Percentiles rank a stretch among this genome's conserved stretches.
phyloP scores from a whole-genome alignment of 2,797 vertebrate genomes.

The Bovichtus variegatus region DNA sequence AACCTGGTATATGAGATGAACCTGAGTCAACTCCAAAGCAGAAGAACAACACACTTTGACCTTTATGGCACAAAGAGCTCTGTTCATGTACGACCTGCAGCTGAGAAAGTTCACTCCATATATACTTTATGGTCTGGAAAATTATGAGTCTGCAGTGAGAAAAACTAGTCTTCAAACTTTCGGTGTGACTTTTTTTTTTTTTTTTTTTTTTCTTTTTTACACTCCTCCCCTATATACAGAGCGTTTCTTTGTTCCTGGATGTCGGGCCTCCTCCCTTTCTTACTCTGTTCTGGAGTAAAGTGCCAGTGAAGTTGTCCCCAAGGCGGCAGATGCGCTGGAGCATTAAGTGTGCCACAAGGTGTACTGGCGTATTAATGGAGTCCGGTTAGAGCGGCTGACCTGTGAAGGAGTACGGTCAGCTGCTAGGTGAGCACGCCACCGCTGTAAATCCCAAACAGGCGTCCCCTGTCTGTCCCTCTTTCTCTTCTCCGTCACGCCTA shows the following conservation, averaged over 20 bases:
- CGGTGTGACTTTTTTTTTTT: conserved; percentile 59
- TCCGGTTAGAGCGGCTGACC: conserved; percentile 79
- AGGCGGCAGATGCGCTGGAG: conserved; percentile 71
- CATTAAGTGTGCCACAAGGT: conserved; percentile 77
- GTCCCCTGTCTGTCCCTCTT: conserved; percentile 62
- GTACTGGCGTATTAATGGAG: conserved; percentile 80
- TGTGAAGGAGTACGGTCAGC: conserved; percentile 78
- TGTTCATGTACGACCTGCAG: conserved; percentile 10
- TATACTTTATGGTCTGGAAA: conserved; percentile 13
- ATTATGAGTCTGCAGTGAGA: conserved; percentile 7
- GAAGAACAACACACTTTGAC: conserved; percentile 46
- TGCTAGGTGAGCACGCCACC: conserved; percentile 68
- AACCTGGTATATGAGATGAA: conserved; percentile 45
- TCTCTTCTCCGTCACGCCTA: conserved; percentile 69
- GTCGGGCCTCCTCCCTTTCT: conserved; percentile 48
- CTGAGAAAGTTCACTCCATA: conserved; percentile 23
- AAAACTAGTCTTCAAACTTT: conserved; percentile 58
- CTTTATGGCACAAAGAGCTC: conserved; percentile 22
- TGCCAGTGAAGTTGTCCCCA: conserved; percentile 77
- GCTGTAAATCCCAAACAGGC: conserved; percentile 81
- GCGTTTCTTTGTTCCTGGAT: conserved; percentile 61
- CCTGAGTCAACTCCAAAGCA: conserved; percentile 42
- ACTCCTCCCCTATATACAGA: conserved; percentile 48
- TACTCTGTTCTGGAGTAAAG: conserved; percentile 65
- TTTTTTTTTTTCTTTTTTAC: too few relatives aligned